phyloP scores from a whole-genome alignment of 2,113 vertebrate species.

The Trochalopteron elliotii region DNA sequence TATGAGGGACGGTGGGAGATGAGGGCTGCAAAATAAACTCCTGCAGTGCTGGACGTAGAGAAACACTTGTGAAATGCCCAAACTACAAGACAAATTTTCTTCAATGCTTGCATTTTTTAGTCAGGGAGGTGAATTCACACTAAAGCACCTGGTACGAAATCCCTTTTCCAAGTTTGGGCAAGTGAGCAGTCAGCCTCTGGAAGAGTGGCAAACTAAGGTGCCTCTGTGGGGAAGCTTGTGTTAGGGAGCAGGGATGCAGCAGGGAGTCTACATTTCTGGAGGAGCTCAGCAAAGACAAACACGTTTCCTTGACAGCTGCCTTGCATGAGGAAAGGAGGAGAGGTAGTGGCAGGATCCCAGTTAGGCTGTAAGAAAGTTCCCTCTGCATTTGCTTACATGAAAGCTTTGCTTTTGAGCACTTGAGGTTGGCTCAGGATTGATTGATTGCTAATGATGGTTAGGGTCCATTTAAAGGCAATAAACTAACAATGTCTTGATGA shows the following conservation, averaged over 20 bases:
- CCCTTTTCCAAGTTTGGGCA: not conserved
- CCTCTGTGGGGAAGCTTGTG: not conserved
- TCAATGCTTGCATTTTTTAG: not conserved
- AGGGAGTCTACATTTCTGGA: not conserved
- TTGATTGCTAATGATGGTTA: not conserved
- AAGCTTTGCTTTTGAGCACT: not conserved
- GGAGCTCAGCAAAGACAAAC: not conserved
- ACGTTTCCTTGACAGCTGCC: not conserved
- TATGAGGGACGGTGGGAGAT: rapidly evolving
- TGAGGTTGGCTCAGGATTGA: not conserved
- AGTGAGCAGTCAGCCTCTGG: not conserved
- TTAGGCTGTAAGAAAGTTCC: not conserved
- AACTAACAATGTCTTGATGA: not conserved
- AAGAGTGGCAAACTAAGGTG: not conserved
- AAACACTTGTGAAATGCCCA: not conserved
- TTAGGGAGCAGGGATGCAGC: not conserved
- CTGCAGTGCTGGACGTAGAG: not conserved
- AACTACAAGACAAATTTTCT: not conserved
- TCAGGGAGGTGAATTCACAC: not conserved
- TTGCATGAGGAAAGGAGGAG: not conserved
- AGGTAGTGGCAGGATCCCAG: not conserved
- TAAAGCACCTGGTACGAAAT: not conserved
- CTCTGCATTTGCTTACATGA: not conserved
- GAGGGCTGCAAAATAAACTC: not conserved
- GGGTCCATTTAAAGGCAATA: not conserved